These are phyloP conservation scores for Drosophila greeni DNA, from an alignment of 2,888 invertebrate species.

Conservation along the genomic window DNA sequence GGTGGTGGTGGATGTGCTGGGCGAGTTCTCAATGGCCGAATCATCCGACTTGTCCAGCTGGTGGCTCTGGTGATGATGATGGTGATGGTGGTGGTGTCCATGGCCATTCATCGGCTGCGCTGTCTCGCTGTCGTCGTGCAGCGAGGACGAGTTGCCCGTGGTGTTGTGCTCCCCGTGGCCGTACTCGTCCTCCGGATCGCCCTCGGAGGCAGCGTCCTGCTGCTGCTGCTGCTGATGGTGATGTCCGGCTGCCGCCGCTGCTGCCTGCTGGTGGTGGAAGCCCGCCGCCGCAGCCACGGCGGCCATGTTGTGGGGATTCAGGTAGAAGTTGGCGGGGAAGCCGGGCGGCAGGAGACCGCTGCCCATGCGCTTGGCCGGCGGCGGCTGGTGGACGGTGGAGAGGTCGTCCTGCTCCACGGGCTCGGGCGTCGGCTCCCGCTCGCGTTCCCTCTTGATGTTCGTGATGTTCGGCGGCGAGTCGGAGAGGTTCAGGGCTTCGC, in stretches of 20 bases:
- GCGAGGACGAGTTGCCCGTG: constrained; percentile 65
- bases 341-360: constrained; percentile 59
- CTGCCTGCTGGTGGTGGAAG: constrained; percentile 53
- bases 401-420: constrained; percentile 78
- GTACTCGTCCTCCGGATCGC: constrained; percentile 67
- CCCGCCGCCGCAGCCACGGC: constrained; percentile 61
- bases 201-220: constrained; percentile 64
- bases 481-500: constrained; percentile 91
- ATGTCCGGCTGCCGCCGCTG: constrained; percentile 26
- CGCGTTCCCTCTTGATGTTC: constrained; percentile 81
- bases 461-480: constrained; percentile 81
- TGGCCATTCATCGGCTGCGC: constrained; percentile 66
- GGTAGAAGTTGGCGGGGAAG: constrained; percentile 71
- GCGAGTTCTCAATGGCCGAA: constrained; percentile 76
- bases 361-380: constrained; percentile 81
- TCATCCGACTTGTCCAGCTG: constrained; percentile 75
- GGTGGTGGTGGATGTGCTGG: constrained; percentile 70
- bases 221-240: constrained; percentile 50
- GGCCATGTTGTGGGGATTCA: constrained; percentile 70
- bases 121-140: constrained; percentile 58
- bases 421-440: constrained; percentile 78
- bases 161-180: constrained; percentile 63
- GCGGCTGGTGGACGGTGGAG: constrained; percentile 79
- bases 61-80: constrained; percentile 49
- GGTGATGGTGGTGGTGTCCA: constrained; percentile 41